Evolutionary conservation across 2,113 vertebrate genomes (phyloP), one percentile per base, ranked within the genome.

Genomic region (Onychorhynchus coronatus): DNA sequence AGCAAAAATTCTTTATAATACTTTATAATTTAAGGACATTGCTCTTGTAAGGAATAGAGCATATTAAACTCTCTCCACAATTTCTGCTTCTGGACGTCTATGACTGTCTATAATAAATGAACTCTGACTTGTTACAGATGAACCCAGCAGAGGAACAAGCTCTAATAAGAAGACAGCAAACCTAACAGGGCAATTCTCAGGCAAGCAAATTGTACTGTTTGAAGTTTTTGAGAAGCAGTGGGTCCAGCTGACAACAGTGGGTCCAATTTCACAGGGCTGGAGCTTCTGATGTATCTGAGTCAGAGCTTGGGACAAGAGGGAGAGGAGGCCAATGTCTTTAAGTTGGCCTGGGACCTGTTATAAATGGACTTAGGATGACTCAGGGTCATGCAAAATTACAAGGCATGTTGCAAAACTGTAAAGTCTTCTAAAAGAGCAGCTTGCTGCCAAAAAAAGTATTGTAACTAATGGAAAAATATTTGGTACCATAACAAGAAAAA

Each of bases 291-390:
- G 10, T 11, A 49, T 23, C 31, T 4, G 1, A 67, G 58, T 30
- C 35, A 74, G 30, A 56, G 19, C 8, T 65, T 7, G 11, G 25
- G 42, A 67, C 11, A 49, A 66, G 35, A 66, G 8, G 5, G 15
- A 80, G 39, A 58, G 18, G 8, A 72, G n/a, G 22, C 11, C 59
- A 35, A 7, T 6, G 10, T 11, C 42, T 85, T 0, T 0, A 41
- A 37, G 35, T 7, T 53, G 31, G 30, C 18, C 19, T 59, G 3
- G 5, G 11, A 4, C 22, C 27, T 12, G 8, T 30, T 50, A n/a
- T 33, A 24, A 63, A 28, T 1, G 1, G 33, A 22, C 0, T 44
- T 63, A 6, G 22, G 27, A 50, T 12, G 11, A 66, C 37, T 79
- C 49, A 58, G 24, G 24, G 27, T 33, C 44, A 28, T 2, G 0